Evolutionary conservation across 2,113 vertebrate genomes (phyloP), one percentile per base, ranked within the genome.

Genomic region (Rhabdornis inornatus): DNA sequence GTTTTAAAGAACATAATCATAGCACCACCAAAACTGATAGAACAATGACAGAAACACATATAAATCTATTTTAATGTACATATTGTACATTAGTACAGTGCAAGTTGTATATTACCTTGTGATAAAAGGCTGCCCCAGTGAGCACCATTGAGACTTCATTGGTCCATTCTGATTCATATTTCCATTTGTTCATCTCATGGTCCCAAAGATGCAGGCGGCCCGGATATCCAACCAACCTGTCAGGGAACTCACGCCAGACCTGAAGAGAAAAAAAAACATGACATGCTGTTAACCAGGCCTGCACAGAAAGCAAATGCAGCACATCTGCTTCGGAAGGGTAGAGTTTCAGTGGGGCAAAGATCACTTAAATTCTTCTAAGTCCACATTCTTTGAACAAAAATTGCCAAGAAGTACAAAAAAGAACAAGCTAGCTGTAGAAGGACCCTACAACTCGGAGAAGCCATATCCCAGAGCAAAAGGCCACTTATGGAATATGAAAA

Each of bases 91-190:
- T n/a, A 56, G 15, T 9, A 28, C 17, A 50, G 11, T 25, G 18
- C 44, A 52, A 56, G 31, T 15, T 50, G 31, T 28, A 1, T 9
- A 22, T 47, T 55, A 99, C 99, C 99, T 99, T 99, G 97, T 99
- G 99, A 94, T 99, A 99, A 95, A 99, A 99, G 1, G 99, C 99
- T 37, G 99, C 99, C 53, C 99, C 99, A 1, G 99, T 99, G 50
- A 99, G 98, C 72, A 99, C 99, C 99, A 99, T 99, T 44, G 99
- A 99, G 53, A 99, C 99, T 97, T 99, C 99, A 12, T 99, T 99
- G 53, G 99, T 99, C 99, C 99, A 99, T 93, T 99, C 99, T 0
- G 99, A 99, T 95, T 99, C 99, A 2, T 99, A 99, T 90, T 99
- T 99, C 99, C 99, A 99, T 94, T 99, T 99, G 87, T 95, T 99